Percentiles rank a stretch among this genome's conserved stretches.
These are phyloP conservation scores for Drosophila mauritiana DNA, from an alignment of 1,140 invertebrate genomes.

Conservation along the genomic window DNA sequence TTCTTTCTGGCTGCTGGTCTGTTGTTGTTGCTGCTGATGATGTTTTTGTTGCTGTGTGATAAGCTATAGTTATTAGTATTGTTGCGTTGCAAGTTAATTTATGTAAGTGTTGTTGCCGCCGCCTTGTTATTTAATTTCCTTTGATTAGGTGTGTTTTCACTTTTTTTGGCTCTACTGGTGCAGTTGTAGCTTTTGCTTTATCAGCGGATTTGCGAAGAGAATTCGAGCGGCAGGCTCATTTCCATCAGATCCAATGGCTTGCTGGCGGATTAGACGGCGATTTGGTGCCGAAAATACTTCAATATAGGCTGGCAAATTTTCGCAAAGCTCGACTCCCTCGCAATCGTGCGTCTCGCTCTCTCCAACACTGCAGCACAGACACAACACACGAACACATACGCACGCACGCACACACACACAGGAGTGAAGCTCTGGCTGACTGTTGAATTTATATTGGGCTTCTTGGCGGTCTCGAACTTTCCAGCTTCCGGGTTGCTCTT, in stretches of 20 bases:
- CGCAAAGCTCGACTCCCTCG: constrained; percentile 27
- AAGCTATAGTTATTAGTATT: constrained; percentile 74
- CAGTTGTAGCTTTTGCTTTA: constrained; percentile 27
- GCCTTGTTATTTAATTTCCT: constrained; percentile 72
- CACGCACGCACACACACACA: background rate
- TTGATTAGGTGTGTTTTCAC: constrained; percentile 29
- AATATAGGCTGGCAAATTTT: constrained; percentile 10
- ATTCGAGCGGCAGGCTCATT: constrained; percentile 4
- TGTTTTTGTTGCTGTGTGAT: constrained; percentile 53
- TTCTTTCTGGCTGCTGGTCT: constrained; percentile 40
- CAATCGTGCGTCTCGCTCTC: constrained; percentile 14
- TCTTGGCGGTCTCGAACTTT: background rate
- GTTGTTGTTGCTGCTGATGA: constrained; percentile 4
- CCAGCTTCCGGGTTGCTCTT: background rate
- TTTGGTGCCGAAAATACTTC: constrained; percentile 1
- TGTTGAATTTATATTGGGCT: constrained; percentile 4
- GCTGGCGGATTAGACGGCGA: constrained; percentile 1
- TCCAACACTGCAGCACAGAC: background rate
- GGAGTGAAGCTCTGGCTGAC: background rate
- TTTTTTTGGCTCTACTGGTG: constrained; percentile 38
- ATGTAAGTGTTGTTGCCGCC: constrained; percentile 61
- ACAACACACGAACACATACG: background rate
- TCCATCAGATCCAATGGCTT: background rate
- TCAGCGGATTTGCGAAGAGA: constrained; percentile 24
- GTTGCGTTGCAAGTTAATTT: constrained; percentile 39